phyloP scores from a whole-genome alignment of 2,797 vertebrate species.

The Microhierax caerulescens region DNA sequence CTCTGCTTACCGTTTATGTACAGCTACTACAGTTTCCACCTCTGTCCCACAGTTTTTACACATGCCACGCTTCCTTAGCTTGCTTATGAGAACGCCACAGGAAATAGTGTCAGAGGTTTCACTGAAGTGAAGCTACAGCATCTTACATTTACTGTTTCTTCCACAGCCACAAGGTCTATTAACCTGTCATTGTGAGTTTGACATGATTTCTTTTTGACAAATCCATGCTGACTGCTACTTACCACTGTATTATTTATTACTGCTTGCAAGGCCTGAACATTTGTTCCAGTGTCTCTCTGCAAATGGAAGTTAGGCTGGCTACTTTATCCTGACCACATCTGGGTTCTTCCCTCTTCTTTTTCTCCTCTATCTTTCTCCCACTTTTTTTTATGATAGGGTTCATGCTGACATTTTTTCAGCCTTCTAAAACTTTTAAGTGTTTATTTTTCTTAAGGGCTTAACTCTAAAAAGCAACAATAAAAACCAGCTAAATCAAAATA shows the following conservation, averaged over 20 bases:
- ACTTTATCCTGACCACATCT: background rate
- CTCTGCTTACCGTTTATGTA: background rate
- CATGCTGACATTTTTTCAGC: background rate
- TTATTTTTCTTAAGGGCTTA: background rate
- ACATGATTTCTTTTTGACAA: background rate
- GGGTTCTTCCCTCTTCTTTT: background rate
- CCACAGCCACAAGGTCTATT: background rate
- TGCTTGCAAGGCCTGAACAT: background rate
- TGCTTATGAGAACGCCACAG: background rate
- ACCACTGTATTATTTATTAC: background rate
- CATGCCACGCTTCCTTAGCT: background rate
- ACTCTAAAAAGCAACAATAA: background rate
- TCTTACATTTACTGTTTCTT: background rate
- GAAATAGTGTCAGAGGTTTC: background rate
- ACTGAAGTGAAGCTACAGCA: background rate
- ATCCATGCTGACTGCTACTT: background rate
- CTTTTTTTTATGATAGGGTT: background rate
- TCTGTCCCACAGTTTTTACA: background rate
- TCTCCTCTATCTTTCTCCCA: background rate
- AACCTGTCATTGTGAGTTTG: background rate
- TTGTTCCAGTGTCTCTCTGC: background rate
- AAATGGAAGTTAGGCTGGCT: background rate
- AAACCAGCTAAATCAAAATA: background rate
- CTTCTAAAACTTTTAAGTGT: background rate
- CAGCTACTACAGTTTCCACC: too few relatives aligned